These are phyloP conservation scores for Plectrocnemia conspersa DNA, from an alignment of 1,140 invertebrate species.

Conservation along the genomic window DNA sequence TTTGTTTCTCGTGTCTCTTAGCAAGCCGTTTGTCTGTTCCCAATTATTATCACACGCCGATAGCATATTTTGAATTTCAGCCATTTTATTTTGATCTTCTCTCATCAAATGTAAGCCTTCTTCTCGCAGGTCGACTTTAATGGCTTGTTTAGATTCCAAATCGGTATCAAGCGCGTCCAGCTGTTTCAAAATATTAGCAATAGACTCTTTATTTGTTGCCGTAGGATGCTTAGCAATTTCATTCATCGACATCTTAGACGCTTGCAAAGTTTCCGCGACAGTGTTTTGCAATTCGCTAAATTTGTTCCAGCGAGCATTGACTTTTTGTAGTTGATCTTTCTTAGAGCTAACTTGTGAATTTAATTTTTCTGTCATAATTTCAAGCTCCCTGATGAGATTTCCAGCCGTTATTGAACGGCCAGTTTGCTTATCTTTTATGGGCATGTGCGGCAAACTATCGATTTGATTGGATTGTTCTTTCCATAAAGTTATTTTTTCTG, in stretches of 20 bases:
- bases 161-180: slow-evolving; percentile 48
- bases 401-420: slow-evolving; percentile 64
- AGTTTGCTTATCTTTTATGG: slow-evolving; percentile 62
- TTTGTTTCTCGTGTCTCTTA: slow-evolving; percentile 70
- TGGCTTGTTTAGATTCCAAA: slow-evolving; percentile 46
- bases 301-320: slow-evolving; percentile 63
- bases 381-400: slow-evolving; percentile 64
- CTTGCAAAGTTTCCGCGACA: slow-evolving; percentile 58
- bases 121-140: slow-evolving; percentile 50
- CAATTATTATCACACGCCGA: slow-evolving; percentile 71
- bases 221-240: slow-evolving; percentile 54
- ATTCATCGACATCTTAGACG: slow-evolving; percentile 52
- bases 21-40: slow-evolving; percentile 69
- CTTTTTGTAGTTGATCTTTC: slow-evolving; percentile 62
- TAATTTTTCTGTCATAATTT: slow-evolving; percentile 61
- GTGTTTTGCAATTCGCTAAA: slow-evolving; percentile 63
- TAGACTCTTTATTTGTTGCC: slow-evolving; percentile 56
- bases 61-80: slow-evolving; percentile 71
- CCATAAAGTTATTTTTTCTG: slow-evolving; percentile 64
- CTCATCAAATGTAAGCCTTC: slow-evolving; percentile 73
- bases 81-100: slow-evolving; percentile 73
- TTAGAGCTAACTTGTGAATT: slow-evolving; percentile 61
- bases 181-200: slow-evolving; percentile 55
- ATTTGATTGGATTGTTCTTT: slow-evolving; percentile 62
- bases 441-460: slow-evolving; percentile 61